phyloP scores from a whole-genome alignment of 2,888 invertebrate species.

The Chorisops tibialis region DNA sequence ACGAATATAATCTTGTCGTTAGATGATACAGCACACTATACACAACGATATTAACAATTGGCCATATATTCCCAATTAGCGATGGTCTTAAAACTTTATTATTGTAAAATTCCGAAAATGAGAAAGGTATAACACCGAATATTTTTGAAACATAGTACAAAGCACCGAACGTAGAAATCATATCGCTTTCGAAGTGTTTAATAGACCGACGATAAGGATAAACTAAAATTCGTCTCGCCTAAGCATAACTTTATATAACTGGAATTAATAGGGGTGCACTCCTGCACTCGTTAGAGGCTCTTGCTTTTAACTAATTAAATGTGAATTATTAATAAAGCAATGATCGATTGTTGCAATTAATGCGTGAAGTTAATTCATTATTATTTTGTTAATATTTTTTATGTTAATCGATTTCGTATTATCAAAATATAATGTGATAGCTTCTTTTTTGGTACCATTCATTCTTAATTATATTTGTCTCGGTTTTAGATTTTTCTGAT shows the following conservation, averaged over 20 bases:
- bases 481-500: too few species aligned
- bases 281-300: too few species aligned
- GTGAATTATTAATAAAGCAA: slow-evolving; percentile 13
- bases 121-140: slow-evolving; percentile 47
- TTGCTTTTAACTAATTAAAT: slow-evolving; percentile 19
- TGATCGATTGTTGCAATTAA: slow-evolving; percentile 3
- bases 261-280: too few species aligned
- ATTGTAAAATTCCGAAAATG: slow-evolving; percentile 40
- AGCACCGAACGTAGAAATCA: slow-evolving; percentile 42
- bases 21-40: slow-evolving; percentile 44
- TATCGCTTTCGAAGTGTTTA: slow-evolving; percentile 3
- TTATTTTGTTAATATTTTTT: too few species aligned
- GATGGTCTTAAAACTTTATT: slow-evolving; percentile 43
- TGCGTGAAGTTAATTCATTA: too few species aligned
- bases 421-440: background rate
- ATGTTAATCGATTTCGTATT: slow-evolving; percentile 14
- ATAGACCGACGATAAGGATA: background rate
- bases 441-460: too few species aligned
- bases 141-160: slow-evolving; percentile 47
- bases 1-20: slow-evolving; percentile 40
- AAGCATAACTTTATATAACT: too few species aligned
- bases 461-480: too few species aligned
- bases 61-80: slow-evolving; percentile 42
- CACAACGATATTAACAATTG: slow-evolving; percentile 38
- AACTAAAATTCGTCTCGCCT: background rate